These are phyloP conservation scores for Etheostoma spectabile DNA, from an alignment of 2,113 vertebrate species.

Conservation along the genomic window DNA sequence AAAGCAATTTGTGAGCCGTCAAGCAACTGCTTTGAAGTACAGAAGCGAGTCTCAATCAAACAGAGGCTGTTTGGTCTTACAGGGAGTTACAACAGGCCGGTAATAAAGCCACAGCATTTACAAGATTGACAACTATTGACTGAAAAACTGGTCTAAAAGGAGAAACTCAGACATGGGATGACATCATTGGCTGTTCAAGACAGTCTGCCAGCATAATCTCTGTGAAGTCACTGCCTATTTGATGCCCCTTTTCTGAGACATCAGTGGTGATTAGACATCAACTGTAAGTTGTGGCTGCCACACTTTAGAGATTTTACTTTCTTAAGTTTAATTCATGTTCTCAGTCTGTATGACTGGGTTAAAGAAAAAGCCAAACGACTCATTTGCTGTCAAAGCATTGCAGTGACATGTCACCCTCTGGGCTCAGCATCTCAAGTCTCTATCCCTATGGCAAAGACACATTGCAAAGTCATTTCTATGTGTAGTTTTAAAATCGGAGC, in stretches of 20 bases:
- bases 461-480: constrained; percentile 28
- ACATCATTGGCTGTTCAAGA: constrained; percentile 4
- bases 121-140: constrained; percentile 11
- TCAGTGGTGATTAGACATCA: constrained; percentile 31
- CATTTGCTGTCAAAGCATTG: constrained; percentile 44
- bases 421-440: constrained; percentile 26
- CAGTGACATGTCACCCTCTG: constrained; percentile 41
- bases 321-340: constrained; percentile 17
- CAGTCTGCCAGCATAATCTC: constrained; percentile 7
- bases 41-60: constrained; percentile 9
- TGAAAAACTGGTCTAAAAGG: constrained; percentile 18
- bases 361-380: constrained; percentile 33
- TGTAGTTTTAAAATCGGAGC: background rate
- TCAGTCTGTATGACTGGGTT: background rate
- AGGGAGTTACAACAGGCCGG: background rate
- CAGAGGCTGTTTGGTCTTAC: background rate
- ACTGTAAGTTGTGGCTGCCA: constrained; percentile 4
- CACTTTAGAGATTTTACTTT: constrained; percentile 20
- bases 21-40: background rate
- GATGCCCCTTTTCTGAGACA: constrained; percentile 31
- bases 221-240: constrained; percentile 17
- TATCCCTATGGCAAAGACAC: constrained; percentile 17
- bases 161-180: background rate
- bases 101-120: background rate
- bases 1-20: constrained; percentile 15